Percentiles rank a stretch among this genome's conserved stretches.
Conservation (phyloP, 2,113 vertebrate genomes). For the Dromas ardeola region DNA sequence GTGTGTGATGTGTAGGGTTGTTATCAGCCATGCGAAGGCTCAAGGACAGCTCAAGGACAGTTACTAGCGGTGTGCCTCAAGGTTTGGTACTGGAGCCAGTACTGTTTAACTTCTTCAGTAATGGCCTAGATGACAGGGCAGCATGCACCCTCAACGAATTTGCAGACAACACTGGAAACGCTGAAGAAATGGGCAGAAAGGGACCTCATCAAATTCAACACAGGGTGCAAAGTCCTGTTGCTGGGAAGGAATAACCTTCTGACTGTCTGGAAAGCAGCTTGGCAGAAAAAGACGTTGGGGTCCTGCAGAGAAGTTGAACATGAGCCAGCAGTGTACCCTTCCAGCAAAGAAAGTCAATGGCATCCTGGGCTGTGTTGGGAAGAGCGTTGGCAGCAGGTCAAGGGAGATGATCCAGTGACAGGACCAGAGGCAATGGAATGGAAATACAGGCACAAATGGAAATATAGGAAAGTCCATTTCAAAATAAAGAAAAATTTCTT, state of each 20-base stretch:
- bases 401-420: not conserved
- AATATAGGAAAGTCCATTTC: not conserved
- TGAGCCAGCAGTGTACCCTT: not conserved
- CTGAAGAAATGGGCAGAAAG: not conserved
- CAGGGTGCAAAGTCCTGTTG: not conserved
- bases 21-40: not conserved
- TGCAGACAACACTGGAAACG: not conserved
- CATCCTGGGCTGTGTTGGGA: not conserved
- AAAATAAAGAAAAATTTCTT: not conserved
- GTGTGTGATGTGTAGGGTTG: not conserved
- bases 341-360: not conserved
- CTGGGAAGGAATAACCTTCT: not conserved
- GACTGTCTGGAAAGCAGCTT: not conserved
- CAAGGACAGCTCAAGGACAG: not conserved
- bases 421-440: not conserved
- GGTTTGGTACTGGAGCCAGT: not conserved
- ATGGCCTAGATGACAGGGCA: not conserved
- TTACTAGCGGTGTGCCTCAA: not conserved
- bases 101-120: not conserved
- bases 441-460: not conserved
- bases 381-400: not conserved
- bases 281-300: not conserved
- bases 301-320: not conserved
- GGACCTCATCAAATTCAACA: not conserved
- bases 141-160: not conserved